Evolutionary conservation across 2,113 vertebrate genomes (phyloP), one percentile per base, ranked within the genome.

Genomic region (Nycticorax nycticorax): DNA sequence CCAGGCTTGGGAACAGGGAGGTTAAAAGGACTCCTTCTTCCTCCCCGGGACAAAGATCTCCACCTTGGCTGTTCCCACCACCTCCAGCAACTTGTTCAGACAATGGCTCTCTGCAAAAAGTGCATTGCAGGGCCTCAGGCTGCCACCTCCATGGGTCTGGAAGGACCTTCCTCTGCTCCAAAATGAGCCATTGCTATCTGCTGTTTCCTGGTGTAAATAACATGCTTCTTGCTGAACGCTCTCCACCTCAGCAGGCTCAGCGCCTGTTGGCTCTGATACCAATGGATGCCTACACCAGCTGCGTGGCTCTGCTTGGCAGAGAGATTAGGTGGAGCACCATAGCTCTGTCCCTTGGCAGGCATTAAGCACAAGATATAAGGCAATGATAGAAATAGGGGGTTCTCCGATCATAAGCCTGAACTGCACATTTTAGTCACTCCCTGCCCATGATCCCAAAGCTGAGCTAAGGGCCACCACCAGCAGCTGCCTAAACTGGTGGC

Each of bases 11-110:
- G 57, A 93, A 92, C 17, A 11, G 17, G 28, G 85, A 86, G 69
- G 68, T 87, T 67, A 67, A 85, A 91, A 89, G 64, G 52, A 39
- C 57, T 92, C 57, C 35, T 59, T 94, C 81, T 74, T 96, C 94
- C 81, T 95, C 45, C 53, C 33, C 71, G 50, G 43, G 30, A 83
- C 85, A 92, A 88, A 93, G 56, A 64, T 60, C 62, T 83, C 33
- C 47, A 68, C 16, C 39, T 91, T 5, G 3, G 28, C 52, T 47
- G 47, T 63, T 94, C 60, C 76, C 81, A 68, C 43, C 57, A 48
- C 1, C 1, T 37, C 41, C 66, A 95, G 53, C 24, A 12, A 22
- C n/a, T 47, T 1, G 0, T 75, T 53, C 3, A 2, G 45, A 28
- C n/a, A 52, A 39, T 3, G 37, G 15, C 8, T 56, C 8, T 72